These are phyloP conservation scores for Drosophila pandora DNA, from an alignment of 1,140 invertebrate species.

Conservation along the genomic window DNA sequence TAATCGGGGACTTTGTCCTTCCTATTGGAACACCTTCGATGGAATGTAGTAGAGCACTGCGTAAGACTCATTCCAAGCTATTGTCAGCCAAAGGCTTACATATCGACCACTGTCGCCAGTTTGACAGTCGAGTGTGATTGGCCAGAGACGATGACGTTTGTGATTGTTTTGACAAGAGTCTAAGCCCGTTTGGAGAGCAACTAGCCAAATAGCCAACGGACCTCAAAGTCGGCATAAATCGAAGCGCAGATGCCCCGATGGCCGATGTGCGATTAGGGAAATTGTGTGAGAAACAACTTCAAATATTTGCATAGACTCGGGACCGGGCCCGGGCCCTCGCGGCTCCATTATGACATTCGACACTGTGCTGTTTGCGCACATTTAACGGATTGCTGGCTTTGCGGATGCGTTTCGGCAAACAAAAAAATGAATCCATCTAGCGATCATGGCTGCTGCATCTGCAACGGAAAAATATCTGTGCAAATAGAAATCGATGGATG, in stretches of 20 bases:
- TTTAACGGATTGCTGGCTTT: constrained; percentile 78
- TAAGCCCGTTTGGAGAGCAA: constrained; percentile 28
- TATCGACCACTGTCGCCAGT: constrained; percentile 13
- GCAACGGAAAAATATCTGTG: constrained; percentile 25
- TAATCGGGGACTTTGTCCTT: constrained; percentile 39
- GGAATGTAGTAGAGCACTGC: not conserved
- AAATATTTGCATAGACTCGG: constrained; percentile 60
- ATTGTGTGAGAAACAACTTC: constrained; percentile 45
- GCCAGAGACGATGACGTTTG: constrained; percentile 31
- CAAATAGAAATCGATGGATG: constrained; percentile 76
- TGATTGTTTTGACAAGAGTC: constrained; percentile 45
- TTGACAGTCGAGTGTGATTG: constrained; percentile 30
- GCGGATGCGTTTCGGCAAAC: constrained; percentile 64
- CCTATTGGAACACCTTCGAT: constrained; percentile 20
- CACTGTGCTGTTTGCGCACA: constrained; percentile 74
- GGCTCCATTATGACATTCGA: constrained; percentile 71
- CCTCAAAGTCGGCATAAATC: not conserved
- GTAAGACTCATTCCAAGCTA: not conserved
- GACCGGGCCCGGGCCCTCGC: not conserved
- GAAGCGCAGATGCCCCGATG: not conserved
- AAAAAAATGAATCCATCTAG: constrained; percentile 33
- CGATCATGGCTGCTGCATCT: constrained; percentile 18
- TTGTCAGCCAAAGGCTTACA: constrained; percentile 22
- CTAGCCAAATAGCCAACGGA: not conserved
- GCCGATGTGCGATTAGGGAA: constrained; percentile 32